Evolutionary conservation across 1,140 invertebrate genomes (phyloP).

Genomic region (Ladona fulva): DNA sequence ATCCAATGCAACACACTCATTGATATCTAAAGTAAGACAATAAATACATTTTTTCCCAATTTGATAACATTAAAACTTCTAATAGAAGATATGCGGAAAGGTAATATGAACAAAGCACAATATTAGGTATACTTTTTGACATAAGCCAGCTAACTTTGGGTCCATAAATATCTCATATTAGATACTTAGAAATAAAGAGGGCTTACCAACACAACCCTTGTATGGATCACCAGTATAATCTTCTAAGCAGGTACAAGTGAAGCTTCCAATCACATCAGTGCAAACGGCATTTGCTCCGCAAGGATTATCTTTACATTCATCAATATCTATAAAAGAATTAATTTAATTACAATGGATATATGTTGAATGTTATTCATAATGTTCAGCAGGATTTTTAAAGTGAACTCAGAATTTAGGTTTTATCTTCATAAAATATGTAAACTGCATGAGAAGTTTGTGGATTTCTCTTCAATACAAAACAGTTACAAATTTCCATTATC

Average conservation of each 20-base stretch:
- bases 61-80: not conserved
- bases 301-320: slow-evolving; percentile 77
- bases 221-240: slow-evolving; percentile 79
- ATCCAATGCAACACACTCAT: slow-evolving; percentile 75
- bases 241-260: slow-evolving; percentile 67
- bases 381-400: no score
- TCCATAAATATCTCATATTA: no score
- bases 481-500: no score
- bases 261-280: slow-evolving; percentile 78
- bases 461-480: no score
- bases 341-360: not conserved
- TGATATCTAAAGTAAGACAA: slow-evolving; percentile 55
- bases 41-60: not conserved
- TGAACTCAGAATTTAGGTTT: no score
- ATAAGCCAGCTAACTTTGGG: no score
- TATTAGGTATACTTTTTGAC: no score
- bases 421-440: no score
- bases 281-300: slow-evolving; percentile 79
- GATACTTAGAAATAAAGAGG: not conserved
- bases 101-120: no score
- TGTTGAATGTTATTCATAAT: no score
- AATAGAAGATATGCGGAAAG: not conserved
- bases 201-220: slow-evolving; percentile 57
- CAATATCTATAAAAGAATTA: slow-evolving; percentile 55
- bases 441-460: no score